These are phyloP conservation scores for Ophion obscuratus DNA, from an alignment of 2,888 invertebrate species.

Conservation along the genomic window DNA sequence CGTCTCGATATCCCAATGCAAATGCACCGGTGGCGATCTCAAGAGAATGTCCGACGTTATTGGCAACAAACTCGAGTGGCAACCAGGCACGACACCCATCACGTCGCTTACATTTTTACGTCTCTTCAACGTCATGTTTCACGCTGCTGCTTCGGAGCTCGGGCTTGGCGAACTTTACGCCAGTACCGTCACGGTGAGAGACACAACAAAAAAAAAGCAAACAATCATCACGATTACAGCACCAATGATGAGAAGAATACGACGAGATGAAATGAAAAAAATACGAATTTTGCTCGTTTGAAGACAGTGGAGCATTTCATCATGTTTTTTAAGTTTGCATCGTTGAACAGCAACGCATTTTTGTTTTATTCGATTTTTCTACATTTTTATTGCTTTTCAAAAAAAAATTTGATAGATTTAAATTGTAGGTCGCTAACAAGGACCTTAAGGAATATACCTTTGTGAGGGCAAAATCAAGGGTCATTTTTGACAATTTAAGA, in stretches of 20 bases:
- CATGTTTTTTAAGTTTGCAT: too few relatives aligned
- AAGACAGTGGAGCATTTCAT: too few relatives aligned
- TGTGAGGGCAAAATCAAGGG: too few relatives aligned
- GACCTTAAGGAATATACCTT: too few relatives aligned
- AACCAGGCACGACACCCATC: conserved; percentile 86
- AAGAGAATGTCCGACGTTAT: conserved; percentile 94
- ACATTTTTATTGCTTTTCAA: too few relatives aligned
- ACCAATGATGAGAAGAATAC: background rate
- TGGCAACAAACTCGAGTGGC: conserved; percentile 90
- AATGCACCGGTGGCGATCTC: conserved; percentile 94
- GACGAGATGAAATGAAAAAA: background rate
- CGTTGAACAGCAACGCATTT: too few relatives aligned
- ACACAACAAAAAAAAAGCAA: background rate
- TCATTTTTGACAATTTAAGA: too few relatives aligned
- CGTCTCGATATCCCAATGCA: conserved; percentile 89
- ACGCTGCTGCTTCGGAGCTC: conserved; percentile 85
- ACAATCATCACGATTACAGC: background rate
- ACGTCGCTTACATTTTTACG: conserved; percentile 90
- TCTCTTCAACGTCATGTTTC: conserved; percentile 88
- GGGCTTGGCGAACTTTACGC: conserved; percentile 85
- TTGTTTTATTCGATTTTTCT: too few relatives aligned
- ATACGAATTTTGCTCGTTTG: too few relatives aligned
- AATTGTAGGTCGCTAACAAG: too few relatives aligned
- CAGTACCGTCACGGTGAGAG: conserved; percentile 85
- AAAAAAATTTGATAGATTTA: too few relatives aligned